Evolutionary conservation across 2,888 invertebrate species (phyloP), one percentile per base, ranked within the genome.

Genomic region (Amblyteles armatorius): DNA sequence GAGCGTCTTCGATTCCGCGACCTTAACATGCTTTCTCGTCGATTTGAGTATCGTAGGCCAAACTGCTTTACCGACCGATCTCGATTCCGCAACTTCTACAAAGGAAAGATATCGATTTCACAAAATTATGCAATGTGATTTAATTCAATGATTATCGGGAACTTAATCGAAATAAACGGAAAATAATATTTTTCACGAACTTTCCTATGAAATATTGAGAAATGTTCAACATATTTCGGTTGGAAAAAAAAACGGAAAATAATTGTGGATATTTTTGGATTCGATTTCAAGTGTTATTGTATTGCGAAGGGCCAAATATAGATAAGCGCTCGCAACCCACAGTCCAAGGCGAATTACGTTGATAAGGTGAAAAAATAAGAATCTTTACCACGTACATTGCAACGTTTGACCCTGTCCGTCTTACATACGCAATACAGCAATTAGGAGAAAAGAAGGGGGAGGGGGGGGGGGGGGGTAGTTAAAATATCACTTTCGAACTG

Each of bases 401-500:
- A 57, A 11, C 13, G 11, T 57, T 57, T 26, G 22, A 11, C 22
- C 9, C 11, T 4, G 13, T 22, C 3, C 55, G 19, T 9, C 22
- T 9, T 11, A 26, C 22, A 13, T 13, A 22, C 57, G 57, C 57
- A 57, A 3, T 57, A 57, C 4, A 1, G 22, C 26, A 9, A 57
- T 9, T 5, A 0, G 13, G 26, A 11, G 22, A n/a, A n/a, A n/a
- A n/a, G n/a, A n/a, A n/a, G 11, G 55, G 55, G 9, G 6, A 9
- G 6, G 7, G 22, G 3, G 26, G 55, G 9, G 22, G 26, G 26
- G 13, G 22, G 13, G 13, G 2, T 2, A 26, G 57, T 57, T 26
- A 11, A 57, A 57, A 57, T 22, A 57, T 57, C 57, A 57, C 57
- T 57, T 57, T 57, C 57, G 26, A 57, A 57, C 57, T 48, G 19